These are phyloP conservation scores for Campopleginae sp. DNA, from an alignment of 2,888 invertebrate species.

Conservation along the genomic window DNA sequence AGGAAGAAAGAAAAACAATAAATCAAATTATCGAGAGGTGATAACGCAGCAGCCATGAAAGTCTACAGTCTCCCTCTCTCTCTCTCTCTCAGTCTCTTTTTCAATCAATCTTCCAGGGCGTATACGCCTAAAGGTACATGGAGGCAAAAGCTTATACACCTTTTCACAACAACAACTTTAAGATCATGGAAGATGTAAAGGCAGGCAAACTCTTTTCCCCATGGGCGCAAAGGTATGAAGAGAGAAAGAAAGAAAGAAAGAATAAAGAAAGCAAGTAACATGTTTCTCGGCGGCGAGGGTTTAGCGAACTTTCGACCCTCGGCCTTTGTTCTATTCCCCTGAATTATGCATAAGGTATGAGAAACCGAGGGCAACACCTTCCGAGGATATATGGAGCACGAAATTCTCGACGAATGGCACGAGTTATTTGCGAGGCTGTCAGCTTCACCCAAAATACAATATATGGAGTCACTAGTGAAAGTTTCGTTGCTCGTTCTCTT, in stretches of 20 bases:
- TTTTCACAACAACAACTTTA: constrained; percentile 16
- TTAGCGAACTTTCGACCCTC: constrained; percentile 34
- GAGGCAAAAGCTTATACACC: neutral
- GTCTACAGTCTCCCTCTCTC: neutral
- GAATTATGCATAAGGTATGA: constrained; percentile 54
- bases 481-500: neutral
- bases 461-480: constrained; percentile 4
- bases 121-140: neutral
- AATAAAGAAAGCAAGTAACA: constrained; percentile 3
- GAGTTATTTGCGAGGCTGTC: constrained; percentile 43
- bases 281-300: constrained; percentile 26
- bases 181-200: neutral
- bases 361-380: constrained; percentile 30
- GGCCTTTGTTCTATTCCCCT: constrained; percentile 23
- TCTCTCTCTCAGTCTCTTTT: neutral
- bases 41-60: neutral
- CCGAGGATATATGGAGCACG: constrained; percentile 35
- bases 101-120: neutral
- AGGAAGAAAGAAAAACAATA: neutral
- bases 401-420: constrained; percentile 33
- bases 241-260: neutral
- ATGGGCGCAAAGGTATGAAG: constrained; percentile 6
- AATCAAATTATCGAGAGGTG: neutral
- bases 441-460: constrained; percentile 31
- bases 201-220: constrained; percentile 29